Evolutionary conservation across 2,797 vertebrate species (phyloP).

Genomic region (Pyrocephalus nanus): DNA sequence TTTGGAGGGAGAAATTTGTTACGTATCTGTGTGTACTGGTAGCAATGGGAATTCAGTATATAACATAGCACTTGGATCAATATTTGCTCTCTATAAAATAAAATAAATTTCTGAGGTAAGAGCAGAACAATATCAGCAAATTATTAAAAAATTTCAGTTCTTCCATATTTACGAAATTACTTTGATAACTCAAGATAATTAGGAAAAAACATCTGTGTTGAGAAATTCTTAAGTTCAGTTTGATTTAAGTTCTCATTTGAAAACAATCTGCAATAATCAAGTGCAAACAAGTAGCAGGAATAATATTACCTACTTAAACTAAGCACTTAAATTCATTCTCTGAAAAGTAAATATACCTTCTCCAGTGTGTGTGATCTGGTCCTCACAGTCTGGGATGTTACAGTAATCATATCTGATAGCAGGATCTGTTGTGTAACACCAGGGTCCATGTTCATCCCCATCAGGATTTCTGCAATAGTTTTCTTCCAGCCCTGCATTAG

Average conservation of each 20-base stretch:
- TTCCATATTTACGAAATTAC: neutral
- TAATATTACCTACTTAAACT: neutral
- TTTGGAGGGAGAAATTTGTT: neutral
- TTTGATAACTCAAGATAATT: neutral
- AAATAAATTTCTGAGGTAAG: neutral
- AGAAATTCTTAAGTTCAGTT: neutral
- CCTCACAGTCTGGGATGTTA: slow-evolving; percentile 83
- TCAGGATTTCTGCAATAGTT: slow-evolving; percentile 97
- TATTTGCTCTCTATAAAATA: neutral
- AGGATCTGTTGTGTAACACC: slow-evolving; percentile 90
- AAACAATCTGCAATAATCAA: neutral
- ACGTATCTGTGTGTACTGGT: neutral
- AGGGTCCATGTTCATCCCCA: slow-evolving; percentile 82
- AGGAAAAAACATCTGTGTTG: neutral
- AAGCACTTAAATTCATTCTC: neutral
- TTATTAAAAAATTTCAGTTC: neutral
- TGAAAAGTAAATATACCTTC: slow-evolving; percentile 40
- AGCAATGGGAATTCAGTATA: neutral
- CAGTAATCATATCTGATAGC: slow-evolving; percentile 85
- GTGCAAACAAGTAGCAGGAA: neutral
- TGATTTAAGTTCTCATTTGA: neutral
- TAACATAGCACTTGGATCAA: neutral
- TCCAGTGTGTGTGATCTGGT: neutral
- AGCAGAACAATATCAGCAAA: neutral
- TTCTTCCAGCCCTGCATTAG: slow-evolving; percentile 81